Conservation (phyloP, 2,888 invertebrate species). For the Eupithecia pulchellata region DNA sequence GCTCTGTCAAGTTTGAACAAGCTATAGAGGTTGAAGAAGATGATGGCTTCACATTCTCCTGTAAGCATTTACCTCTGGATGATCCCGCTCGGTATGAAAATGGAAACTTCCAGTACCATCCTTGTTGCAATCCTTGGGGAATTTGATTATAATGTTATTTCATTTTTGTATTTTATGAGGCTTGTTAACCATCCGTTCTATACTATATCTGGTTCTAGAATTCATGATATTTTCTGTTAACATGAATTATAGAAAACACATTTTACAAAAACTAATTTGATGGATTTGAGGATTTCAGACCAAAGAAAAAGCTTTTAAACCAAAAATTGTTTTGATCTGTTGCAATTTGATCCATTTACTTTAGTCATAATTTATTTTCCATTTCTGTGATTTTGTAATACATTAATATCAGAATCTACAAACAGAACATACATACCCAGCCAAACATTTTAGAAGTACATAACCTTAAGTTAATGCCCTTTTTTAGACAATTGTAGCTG, state of each 20-base stretch:
- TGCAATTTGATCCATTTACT: not conserved
- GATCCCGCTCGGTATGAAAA: not conserved
- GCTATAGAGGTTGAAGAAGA: constrained; percentile 20
- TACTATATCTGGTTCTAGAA: not conserved
- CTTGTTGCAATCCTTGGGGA: constrained; percentile 6
- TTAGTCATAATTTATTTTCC: not conserved
- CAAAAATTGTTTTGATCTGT: not conserved
- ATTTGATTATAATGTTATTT: constrained; percentile 15
- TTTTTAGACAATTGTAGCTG: not conserved
- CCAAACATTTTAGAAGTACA: not conserved
- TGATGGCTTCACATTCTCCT: constrained; percentile 21
- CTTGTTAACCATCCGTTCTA: not conserved
- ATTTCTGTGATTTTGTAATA: not conserved
- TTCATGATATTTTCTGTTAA: not conserved
- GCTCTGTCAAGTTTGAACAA: not conserved
- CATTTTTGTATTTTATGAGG: not conserved
- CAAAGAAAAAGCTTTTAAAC: not conserved
- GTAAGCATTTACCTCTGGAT: not conserved
- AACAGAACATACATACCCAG: not conserved
- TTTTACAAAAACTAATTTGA: not conserved
- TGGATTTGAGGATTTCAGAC: not conserved
- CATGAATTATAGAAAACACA: too few species aligned
- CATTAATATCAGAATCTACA: not conserved
- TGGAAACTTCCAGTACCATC: not conserved
- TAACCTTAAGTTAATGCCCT: not conserved